A percentile compares a stretch with the other conserved stretches of the same genome.
phyloP scores from a whole-genome alignment of 2,888 invertebrate species.

The Chloromyia formosa region DNA sequence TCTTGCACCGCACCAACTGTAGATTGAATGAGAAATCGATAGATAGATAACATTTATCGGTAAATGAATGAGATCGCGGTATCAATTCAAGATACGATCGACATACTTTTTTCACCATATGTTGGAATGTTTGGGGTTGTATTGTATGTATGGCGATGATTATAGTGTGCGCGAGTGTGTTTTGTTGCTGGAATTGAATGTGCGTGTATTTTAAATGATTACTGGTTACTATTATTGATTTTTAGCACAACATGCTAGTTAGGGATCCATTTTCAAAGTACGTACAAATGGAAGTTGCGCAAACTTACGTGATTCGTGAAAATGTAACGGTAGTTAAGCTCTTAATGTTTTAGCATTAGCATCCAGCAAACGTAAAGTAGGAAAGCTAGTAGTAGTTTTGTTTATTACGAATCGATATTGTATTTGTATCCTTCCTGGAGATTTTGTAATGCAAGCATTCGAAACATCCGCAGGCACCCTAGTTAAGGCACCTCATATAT shows the following conservation, averaged over 20 bases:
- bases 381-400: too few species aligned
- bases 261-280: too few species aligned
- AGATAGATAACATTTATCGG: constrained; percentile 7
- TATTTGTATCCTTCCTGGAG: too few species aligned
- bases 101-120: constrained; percentile 19
- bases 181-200: constrained; percentile 8
- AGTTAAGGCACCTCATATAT: too few species aligned
- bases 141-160: not conserved
- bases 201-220: constrained; percentile 33
- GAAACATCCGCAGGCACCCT: too few species aligned
- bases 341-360: too few species aligned
- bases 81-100: constrained; percentile 18
- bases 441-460: too few species aligned
- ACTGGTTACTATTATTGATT: not conserved
- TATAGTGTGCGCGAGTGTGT: constrained; percentile 1
- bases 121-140: not conserved
- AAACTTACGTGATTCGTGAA: too few species aligned
- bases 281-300: too few species aligned
- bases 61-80: constrained; percentile 25
- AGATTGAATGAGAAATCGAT: not conserved
- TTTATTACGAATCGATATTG: too few species aligned
- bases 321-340: too few species aligned
- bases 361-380: too few species aligned
- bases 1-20: not conserved
- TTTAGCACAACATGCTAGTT: not conserved